Evolutionary conservation across 2,888 invertebrate genomes (phyloP).

Genomic region (Ennomos fuscantarius): DNA sequence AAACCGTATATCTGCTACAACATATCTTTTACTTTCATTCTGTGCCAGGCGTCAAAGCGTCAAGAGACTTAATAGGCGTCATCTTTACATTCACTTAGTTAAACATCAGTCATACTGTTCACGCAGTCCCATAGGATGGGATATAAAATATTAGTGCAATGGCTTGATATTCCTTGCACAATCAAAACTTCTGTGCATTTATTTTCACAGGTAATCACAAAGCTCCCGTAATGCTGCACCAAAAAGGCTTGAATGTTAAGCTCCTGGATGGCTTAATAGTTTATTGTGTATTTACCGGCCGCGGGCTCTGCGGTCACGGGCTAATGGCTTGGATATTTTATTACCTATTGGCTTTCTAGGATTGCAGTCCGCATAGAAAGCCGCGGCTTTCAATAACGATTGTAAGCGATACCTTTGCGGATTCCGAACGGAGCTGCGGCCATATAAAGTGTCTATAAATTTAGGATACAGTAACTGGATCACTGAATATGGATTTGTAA

Average conservation of each 20-base stretch:
- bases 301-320: slow-evolving; percentile 52
- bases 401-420: slow-evolving; percentile 17
- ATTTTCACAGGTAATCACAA: too few relatives aligned
- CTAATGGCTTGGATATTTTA: slow-evolving; percentile 61
- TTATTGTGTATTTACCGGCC: slow-evolving; percentile 30
- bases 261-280: slow-evolving; percentile 22
- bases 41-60: too few relatives aligned
- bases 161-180: too few relatives aligned
- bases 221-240: slow-evolving; percentile 1
- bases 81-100: too few relatives aligned
- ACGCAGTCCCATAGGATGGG: too few relatives aligned
- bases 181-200: too few relatives aligned
- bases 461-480: slow-evolving; percentile 8
- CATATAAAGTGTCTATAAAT: slow-evolving; percentile 6
- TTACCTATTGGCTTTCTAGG: slow-evolving; percentile 68
- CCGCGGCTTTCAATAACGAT: slow-evolving; percentile 25
- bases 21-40: too few relatives aligned
- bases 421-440: slow-evolving; percentile 5
- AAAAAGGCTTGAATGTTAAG: slow-evolving; percentile 18
- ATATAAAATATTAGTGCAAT: too few relatives aligned
- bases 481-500: slow-evolving; percentile 3
- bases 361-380: slow-evolving; percentile 30
- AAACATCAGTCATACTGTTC: too few relatives aligned
- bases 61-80: too few relatives aligned
- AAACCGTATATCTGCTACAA: too few relatives aligned